Evolutionary conservation across 2,113 vertebrate species (phyloP).

Genomic region (Pelodiscus sinensis): DNA sequence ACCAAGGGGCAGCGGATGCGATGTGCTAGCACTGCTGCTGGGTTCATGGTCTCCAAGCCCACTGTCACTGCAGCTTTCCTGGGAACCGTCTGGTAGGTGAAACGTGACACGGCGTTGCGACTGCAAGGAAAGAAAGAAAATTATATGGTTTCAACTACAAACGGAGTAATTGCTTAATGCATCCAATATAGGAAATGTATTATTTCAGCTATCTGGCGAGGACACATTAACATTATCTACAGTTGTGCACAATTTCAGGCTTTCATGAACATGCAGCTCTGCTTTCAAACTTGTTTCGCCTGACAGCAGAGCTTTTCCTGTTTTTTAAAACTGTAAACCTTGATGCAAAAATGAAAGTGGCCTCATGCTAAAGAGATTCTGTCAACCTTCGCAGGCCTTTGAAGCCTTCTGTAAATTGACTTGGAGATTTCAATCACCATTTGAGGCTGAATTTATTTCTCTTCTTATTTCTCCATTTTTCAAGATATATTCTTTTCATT

Average conservation of each 20-base stretch:
- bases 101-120: slow-evolving; percentile 95
- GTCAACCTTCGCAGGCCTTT: slow-evolving; percentile 49
- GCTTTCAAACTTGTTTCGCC: slow-evolving; percentile 52
- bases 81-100: slow-evolving; percentile 95
- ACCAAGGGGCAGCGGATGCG: slow-evolving; percentile 88
- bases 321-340: slow-evolving; percentile 37
- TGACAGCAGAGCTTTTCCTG: slow-evolving; percentile 34
- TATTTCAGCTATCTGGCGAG: slow-evolving; percentile 52
- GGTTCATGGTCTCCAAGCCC: slow-evolving; percentile 89
- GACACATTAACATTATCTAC: slow-evolving; percentile 37
- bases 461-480: slow-evolving; percentile 48
- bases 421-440: slow-evolving; percentile 52
- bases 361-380: slow-evolving; percentile 57
- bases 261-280: slow-evolving; percentile 40
- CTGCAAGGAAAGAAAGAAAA: slow-evolving; percentile 79
- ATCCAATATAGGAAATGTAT: slow-evolving; percentile 50
- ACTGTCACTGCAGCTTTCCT: slow-evolving; percentile 94
- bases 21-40: slow-evolving; percentile 78
- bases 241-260: slow-evolving; percentile 55
- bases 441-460: slow-evolving; percentile 56
- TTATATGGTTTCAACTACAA: slow-evolving; percentile 63
- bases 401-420: slow-evolving; percentile 59
- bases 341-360: slow-evolving; percentile 57
- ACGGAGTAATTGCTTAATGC: slow-evolving; percentile 56
- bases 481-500: slow-evolving; percentile 58